Evolutionary conservation across 1,140 invertebrate species (phyloP).

Genomic region (Zophobas morio): DNA sequence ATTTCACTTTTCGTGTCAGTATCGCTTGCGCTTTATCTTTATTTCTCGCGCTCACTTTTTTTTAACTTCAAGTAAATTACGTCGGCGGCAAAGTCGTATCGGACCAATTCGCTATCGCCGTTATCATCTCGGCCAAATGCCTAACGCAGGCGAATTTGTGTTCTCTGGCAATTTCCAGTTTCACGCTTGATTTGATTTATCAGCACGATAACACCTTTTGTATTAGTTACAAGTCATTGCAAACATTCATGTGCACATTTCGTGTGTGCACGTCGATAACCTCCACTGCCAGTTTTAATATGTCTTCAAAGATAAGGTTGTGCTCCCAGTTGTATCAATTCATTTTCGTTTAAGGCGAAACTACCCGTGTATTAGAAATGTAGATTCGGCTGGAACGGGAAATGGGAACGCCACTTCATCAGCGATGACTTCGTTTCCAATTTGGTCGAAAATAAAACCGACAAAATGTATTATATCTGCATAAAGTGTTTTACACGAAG

Average conservation of each 20-base stretch:
- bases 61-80: no score
- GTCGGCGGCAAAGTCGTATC: constrained; percentile 5
- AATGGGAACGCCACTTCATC: constrained; percentile 5
- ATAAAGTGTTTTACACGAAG: constrained; percentile 38
- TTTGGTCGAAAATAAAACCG: constrained; percentile 25
- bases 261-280: constrained; percentile 35
- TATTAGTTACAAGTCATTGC: constrained; percentile 47
- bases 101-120: constrained; percentile 29
- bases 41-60: no score
- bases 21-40: no score
- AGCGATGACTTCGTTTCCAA: constrained; percentile 13
- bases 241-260: constrained; percentile 38
- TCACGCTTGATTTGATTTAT: constrained; percentile 48
- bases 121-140: constrained; percentile 23
- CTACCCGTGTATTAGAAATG: constrained; percentile 2
- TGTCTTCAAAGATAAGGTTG: constrained; percentile 2
- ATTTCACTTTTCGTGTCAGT: no score
- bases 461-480: constrained; percentile 38
- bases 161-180: constrained; percentile 45
- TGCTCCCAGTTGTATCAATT: constrained; percentile 5
- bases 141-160: constrained; percentile 22
- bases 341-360: constrained; percentile 9
- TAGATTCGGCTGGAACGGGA: not conserved
- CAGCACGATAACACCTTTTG: constrained; percentile 44
- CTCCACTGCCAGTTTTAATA: constrained; percentile 4